A percentile compares a stretch with the other conserved stretches of the same genome.
Evolutionary conservation across 2,888 invertebrate genomes (phyloP).

Genomic region (Strigamia maritima): DNA sequence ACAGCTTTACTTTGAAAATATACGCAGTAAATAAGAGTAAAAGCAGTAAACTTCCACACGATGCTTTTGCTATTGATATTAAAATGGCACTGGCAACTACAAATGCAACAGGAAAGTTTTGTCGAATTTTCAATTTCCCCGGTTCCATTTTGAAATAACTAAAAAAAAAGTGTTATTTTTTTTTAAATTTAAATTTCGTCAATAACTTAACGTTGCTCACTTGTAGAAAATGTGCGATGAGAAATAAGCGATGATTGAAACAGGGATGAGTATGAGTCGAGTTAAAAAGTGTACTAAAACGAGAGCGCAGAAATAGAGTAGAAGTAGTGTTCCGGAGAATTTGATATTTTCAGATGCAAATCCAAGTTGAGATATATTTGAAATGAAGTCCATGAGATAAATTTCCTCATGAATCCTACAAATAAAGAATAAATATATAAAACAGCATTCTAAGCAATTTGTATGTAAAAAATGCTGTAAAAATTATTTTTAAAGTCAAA

Average conservation of each 20-base stretch:
- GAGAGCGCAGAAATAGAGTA: neutral
- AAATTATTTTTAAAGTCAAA: neutral
- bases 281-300: neutral
- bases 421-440: neutral
- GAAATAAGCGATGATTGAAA: neutral
- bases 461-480: too few relatives aligned
- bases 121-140: neutral
- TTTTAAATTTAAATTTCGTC: too few relatives aligned
- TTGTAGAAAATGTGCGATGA: neutral
- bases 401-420: neutral
- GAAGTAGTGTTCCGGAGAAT: neutral
- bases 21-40: neutral
- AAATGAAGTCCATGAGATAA: neutral
- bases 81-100: neutral
- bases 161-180: too few relatives aligned
- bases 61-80: neutral
- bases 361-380: neutral
- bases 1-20: neutral
- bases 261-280: neutral
- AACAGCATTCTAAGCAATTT: too few relatives aligned
- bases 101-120: neutral
- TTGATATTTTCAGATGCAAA: neutral
- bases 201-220: too few relatives aligned
- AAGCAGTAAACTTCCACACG: neutral
- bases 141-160: neutral